Evolutionary conservation across 37 sponge, comb jelly and placozoan species (phyloP), one percentile per base, ranked within the genome.

Genomic region (Hormiphora californensis): DNA sequence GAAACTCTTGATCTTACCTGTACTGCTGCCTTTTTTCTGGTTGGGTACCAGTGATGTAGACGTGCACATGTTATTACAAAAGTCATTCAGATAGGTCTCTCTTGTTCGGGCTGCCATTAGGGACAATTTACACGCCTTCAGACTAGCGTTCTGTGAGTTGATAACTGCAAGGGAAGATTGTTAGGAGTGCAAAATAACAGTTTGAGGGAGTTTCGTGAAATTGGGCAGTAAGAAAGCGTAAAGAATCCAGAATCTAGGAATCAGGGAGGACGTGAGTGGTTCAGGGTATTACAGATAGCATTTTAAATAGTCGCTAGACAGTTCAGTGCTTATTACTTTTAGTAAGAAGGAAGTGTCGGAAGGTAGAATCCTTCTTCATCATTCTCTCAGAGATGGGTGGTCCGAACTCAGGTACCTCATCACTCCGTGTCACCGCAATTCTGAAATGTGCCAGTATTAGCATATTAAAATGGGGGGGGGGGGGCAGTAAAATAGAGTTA

Each of bases 81-180:
- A 27, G 17, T 3, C 35, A 5, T 30, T 65, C 7, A 95, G 91
- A 51, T 93, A 93, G 62, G 92, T 91, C 41, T 44, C 81, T 30
- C 96, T 69, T 0, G 96, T 95, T n/a, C 96, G 54, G 15, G 39
- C 69, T 2, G 96, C 92, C 94, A 95, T 93, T 5, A 40, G 43
- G 28, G 88, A 73, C 38, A 95, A 93, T 88, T 93, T 93, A 19
- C 89, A 81, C 59, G 88, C 92, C 15, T 88, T 89, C 33, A 89
- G 89, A 86, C 91, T 91, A 32, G 96, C 96, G 87, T 93, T 95
- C 87, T 94, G 92, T 9, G 92, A 92, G 89, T 95, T 95, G 68
- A 95, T 89, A 61, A 90, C 95, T 94, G 73, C 22, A 85, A 0
- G 0, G 31, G 54, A 21, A 5, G 12, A 34, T 22, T 54, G 11